Percentiles rank a stretch among this genome's conserved stretches.
These are phyloP conservation scores for Mechanitis messenoides DNA, from an alignment of 2,888 invertebrate species.

Conservation along the genomic window DNA sequence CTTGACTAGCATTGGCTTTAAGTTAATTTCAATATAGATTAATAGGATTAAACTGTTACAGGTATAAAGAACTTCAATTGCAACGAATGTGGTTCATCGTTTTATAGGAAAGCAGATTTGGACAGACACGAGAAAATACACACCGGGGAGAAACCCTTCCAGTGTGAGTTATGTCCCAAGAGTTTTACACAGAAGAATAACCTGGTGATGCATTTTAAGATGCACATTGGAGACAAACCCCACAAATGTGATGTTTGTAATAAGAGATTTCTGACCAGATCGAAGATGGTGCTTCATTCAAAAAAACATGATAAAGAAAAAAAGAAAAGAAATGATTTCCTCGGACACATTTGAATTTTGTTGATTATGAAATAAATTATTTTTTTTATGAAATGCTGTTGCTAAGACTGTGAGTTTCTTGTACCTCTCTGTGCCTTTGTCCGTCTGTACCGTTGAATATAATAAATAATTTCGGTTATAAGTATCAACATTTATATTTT, in stretches of 20 bases:
- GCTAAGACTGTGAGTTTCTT: too few species aligned
- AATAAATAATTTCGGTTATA: too few species aligned
- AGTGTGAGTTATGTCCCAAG: constrained; percentile 59
- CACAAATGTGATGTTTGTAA: constrained; percentile 50
- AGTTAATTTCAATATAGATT: background rate
- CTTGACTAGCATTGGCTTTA: too few species aligned
- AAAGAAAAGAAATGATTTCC: constrained; percentile 37
- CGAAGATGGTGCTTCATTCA: constrained; percentile 51
- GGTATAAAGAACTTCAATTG: constrained; percentile 62
- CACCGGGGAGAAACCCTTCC: constrained; percentile 54
- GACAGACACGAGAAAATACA: constrained; percentile 63
- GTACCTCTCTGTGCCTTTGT: too few species aligned
- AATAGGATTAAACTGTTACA: constrained; percentile 7
- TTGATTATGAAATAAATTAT: too few species aligned
- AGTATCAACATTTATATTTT: too few species aligned
- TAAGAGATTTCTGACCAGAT: constrained; percentile 55
- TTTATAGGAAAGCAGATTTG: constrained; percentile 61
- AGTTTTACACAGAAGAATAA: constrained; percentile 64
- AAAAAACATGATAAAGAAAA: constrained; percentile 55
- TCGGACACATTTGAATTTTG: constrained; percentile 16
- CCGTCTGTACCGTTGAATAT: too few species aligned
- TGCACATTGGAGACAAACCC: constrained; percentile 54
- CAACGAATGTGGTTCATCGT: constrained; percentile 49
- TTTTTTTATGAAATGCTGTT: too few species aligned
- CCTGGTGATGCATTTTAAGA: constrained; percentile 59